These are phyloP conservation scores for Drepana arcuata DNA, from an alignment of 1,140 invertebrate genomes.

Conservation along the genomic window DNA sequence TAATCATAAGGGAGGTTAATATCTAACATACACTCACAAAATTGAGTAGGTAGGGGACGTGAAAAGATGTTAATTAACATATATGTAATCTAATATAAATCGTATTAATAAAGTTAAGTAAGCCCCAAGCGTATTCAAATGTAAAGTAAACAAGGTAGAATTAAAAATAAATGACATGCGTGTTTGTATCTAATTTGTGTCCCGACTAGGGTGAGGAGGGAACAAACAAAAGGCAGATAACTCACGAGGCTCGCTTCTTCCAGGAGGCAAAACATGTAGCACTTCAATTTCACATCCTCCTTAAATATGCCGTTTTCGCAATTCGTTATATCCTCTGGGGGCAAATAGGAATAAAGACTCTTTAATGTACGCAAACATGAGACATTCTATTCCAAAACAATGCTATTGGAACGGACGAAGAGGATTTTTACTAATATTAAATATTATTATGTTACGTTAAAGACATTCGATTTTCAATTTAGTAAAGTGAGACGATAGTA, in stretches of 20 bases:
- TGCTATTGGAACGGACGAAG: slow-evolving; percentile 8
- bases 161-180: slow-evolving; percentile 34
- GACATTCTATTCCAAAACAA: slow-evolving; percentile 25
- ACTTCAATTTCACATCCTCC: slow-evolving; percentile 67
- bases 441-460: no score
- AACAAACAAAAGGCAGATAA: slow-evolving; percentile 34
- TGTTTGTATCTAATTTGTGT: slow-evolving; percentile 27
- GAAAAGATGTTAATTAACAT: no score
- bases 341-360: slow-evolving; percentile 44
- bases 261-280: slow-evolving; percentile 71
- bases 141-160: slow-evolving; percentile 22
- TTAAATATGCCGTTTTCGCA: slow-evolving; percentile 71
- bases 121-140: no score
- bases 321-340: slow-evolving; percentile 69
- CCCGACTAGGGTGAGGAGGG: slow-evolving; percentile 19
- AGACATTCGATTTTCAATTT: no score
- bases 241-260: slow-evolving; percentile 69
- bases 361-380: slow-evolving; percentile 41
- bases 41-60: neutral
- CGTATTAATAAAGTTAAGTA: no score
- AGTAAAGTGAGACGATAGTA: no score
- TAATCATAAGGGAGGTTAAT: neutral
- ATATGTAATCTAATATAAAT: no score
- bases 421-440: no score
- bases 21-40: slow-evolving; percentile 1